phyloP scores from a whole-genome alignment of 92 coral and sea anemone species.

The Palythoa grandiflora region DNA sequence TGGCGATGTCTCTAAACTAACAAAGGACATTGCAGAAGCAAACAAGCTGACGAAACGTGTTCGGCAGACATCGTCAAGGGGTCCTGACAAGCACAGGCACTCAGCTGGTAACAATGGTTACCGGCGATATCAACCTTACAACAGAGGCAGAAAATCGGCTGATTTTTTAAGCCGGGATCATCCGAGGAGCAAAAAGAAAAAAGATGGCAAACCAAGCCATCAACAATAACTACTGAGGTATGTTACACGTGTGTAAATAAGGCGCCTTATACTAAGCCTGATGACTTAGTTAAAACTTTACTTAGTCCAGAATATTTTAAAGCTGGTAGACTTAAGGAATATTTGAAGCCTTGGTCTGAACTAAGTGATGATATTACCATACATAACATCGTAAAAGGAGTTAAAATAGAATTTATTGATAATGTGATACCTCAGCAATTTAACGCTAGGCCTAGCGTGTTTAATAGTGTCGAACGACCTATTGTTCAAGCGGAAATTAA shows the following conservation, averaged over 20 bases:
- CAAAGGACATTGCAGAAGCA: constrained; percentile 34
- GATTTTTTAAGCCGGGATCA: constrained; percentile 24
- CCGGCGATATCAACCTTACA: neutral
- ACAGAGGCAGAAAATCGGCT: constrained; percentile 14
- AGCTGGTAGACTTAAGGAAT: constrained; percentile 46
- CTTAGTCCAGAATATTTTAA: constrained; percentile 24
- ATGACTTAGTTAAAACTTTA: constrained; percentile 32
- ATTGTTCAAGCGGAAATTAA: constrained; percentile 50
- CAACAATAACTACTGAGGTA: constrained; percentile 39
- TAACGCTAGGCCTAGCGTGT: constrained; percentile 15
- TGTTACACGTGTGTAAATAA: constrained; percentile 4
- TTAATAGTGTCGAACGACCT: constrained; percentile 31
- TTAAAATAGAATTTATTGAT: constrained; percentile 48
- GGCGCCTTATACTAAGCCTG: constrained; percentile 7
- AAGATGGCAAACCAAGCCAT: constrained; percentile 22
- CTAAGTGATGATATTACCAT: constrained; percentile 43
- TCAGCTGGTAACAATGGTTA: constrained; percentile 5
- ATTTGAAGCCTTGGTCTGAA: constrained; percentile 34
- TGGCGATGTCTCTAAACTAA: constrained; percentile 37
- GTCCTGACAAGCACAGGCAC: constrained; percentile 22
- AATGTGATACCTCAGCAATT: constrained; percentile 25
- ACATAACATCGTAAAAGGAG: constrained; percentile 43
- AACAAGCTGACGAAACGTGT: constrained; percentile 3
- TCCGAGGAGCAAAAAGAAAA: constrained; percentile 4
- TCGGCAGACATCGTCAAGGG: constrained; percentile 11